Evolutionary conservation across 1,140 invertebrate genomes (phyloP), one percentile per base, ranked within the genome.

Genomic region (Heliconius nattereri): DNA sequence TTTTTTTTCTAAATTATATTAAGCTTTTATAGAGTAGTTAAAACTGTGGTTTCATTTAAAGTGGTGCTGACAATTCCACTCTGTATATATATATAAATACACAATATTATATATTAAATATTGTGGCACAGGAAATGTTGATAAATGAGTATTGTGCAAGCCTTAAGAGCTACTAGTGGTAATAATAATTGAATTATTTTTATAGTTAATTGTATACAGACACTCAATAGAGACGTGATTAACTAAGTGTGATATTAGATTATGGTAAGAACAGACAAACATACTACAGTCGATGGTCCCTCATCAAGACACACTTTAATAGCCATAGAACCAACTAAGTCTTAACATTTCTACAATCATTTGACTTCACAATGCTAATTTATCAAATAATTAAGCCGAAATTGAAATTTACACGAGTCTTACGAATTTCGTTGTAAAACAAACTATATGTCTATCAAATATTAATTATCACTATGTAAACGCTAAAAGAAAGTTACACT

Each of bases 241-340:
- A 72, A 74, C 20, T 16, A 26, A 71, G 16, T 78, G 76, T 70
- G 73, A 29, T 78, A 78, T 74, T 72, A 72, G n/a, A 76, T 40
- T 37, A 72, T 35, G 19, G 19, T 54, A 78, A 78, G 45, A 75
- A 83, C 76, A 74, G 26, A 26, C 45, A 85, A 86, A 89, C 86
- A 85, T 85, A 82, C 79, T 86, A 86, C 84, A 86, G 80, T 84
- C 89, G 85, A 93, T 94, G 92, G 92, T 94, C 92, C 91, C 92
- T 84, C 81, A 81, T 81, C 86, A 92, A 94, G 90, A 92, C 87
- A 92, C 90, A 86, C 85, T 84, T 88, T 85, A 73, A 80, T 85
- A 83, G 78, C 75, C 80, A 83, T 82, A 81, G 81, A 84, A 72
- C 54, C 72, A 49, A 74, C 29, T 37, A 19, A 37, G 32, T 75